Percentiles rank a stretch among this genome's conserved stretches.
Evolutionary conservation across 2,888 invertebrate genomes (phyloP).

Genomic region (Lydus trimaculatus): DNA sequence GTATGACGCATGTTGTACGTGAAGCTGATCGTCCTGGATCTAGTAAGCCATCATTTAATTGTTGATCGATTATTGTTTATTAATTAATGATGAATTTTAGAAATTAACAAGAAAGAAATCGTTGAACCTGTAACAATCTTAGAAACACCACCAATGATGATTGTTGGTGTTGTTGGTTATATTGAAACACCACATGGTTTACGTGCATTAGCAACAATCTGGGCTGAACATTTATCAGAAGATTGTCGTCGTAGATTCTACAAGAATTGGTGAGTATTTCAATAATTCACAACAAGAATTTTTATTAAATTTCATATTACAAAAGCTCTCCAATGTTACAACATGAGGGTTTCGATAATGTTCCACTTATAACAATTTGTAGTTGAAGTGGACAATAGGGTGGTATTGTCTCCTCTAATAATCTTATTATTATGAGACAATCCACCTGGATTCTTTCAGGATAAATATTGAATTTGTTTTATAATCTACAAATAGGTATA

Average conservation of each 20-base stretch:
- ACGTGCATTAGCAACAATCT: conserved; percentile 93
- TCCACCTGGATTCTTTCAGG: conserved; percentile 49
- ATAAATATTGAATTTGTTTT: conserved; percentile 18
- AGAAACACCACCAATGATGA: conserved; percentile 98
- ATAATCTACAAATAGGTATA: conserved; percentile 78
- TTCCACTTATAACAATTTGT: conserved; percentile 46
- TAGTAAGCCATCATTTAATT: conserved; percentile 78
- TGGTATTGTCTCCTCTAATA: conserved; percentile 71
- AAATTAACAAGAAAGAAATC: conserved; percentile 99
- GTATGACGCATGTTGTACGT: conserved; percentile 99
- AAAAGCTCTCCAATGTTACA: conserved; percentile 73
- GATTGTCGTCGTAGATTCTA: conserved; percentile 99
- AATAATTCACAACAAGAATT: conserved; percentile 52
- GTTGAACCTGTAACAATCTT: conserved; percentile 98
- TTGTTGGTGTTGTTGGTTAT: conserved; percentile 98
- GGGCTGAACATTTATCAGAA: conserved; percentile 99
- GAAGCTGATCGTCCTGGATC: conserved; percentile 99
- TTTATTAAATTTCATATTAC: conserved; percentile 15
- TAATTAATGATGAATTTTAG: conserved; percentile 63
- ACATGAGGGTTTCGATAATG: conserved; percentile 68
- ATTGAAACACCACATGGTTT: conserved; percentile 98
- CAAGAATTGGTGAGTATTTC: conserved; percentile 92
- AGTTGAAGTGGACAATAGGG: conserved; percentile 50
- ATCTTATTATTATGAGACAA: conserved; percentile 73
- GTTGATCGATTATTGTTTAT: not conserved